Base-by-base conservation (phyloP, 1,140 invertebrate species). In the Pseudomyrmex concolor region DNA sequence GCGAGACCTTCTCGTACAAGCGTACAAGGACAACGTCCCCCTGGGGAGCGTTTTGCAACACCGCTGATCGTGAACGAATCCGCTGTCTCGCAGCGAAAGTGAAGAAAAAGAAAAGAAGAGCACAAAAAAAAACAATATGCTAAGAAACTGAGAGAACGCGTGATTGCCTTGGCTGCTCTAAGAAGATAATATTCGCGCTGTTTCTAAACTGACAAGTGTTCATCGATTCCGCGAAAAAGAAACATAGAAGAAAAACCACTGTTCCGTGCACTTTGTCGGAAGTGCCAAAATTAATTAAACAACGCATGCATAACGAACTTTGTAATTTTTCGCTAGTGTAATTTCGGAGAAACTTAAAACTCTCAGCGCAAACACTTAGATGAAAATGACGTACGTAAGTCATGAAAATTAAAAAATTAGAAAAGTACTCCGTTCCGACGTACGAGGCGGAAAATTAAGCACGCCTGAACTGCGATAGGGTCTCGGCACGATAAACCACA, bases 11-110 rank as follows among this genome's bases (percentile, higher is more conserved):
- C 60, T 83, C 73, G 76, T 82, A 77, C 76, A 88, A 81, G 63
- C 76, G 83, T 74, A 62, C 86, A 87, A 88, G 86, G 86, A 88
- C 86, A 88, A 87, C 86, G 86, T 87, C 82, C 86, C 86, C 34
- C 76, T 54, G 64, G 86, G 83, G 86, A 88, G 83, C 86, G 76
- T 88, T 88, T 88, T 85, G 86, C 83, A 84, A 88, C 86, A 88
- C 86, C 86, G 25, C 51, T 68, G 85, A 87, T 87, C 85, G 64
- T 57, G 68, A 62, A 66, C 50, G 72, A 83, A 83, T 77, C 62
- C 81, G 63, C 66, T 76, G 71, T 67, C 43, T 59, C 55, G 25
- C 13, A 54, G 22, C 25, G 57, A 17, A 17, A 17, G 59, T 10
- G n/a, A 25, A 17, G 34, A 60, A 66, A 68, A 45, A 76, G 73